phyloP scores from a whole-genome alignment of 2,797 vertebrate genomes.

The Paedocypris micromegethes region DNA sequence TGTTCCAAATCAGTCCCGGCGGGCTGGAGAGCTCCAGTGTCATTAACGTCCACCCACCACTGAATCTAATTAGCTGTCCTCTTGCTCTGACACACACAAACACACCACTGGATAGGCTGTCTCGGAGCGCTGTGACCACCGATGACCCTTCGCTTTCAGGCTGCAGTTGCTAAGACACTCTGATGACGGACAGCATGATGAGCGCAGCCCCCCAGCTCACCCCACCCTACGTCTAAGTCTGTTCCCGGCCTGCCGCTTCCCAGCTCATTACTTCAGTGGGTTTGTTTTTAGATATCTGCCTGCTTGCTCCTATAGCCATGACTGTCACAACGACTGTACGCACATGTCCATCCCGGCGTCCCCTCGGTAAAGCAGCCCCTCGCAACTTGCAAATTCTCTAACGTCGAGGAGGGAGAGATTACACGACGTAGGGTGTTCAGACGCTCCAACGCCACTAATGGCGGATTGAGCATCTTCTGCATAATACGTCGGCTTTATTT shows the following conservation, averaged over 20 bases:
- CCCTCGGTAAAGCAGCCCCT: slow-evolving; percentile 9
- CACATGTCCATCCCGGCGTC: slow-evolving; percentile 25
- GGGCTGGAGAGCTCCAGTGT: slow-evolving; percentile 40
- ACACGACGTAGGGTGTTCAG: slow-evolving; percentile 43
- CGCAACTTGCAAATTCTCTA: slow-evolving; percentile 45
- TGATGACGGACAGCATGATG: slow-evolving; percentile 55
- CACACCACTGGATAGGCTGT: slow-evolving; percentile 7
- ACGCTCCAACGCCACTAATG: slow-evolving; percentile 61
- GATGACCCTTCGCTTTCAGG: slow-evolving; percentile 43
- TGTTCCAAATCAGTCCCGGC: slow-evolving; percentile 59
- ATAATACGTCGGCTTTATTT: slow-evolving; percentile 49
- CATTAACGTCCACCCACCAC: slow-evolving; percentile 49
- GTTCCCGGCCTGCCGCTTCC: slow-evolving; percentile 44
- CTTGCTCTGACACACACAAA: slow-evolving; percentile 31
- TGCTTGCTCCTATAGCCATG: slow-evolving; percentile 58
- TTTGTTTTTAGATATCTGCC: slow-evolving; percentile 64
- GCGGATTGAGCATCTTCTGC: slow-evolving; percentile 47
- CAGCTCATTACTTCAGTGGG: slow-evolving; percentile 68
- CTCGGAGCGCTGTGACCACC: background rate
- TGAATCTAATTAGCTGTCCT: slow-evolving; percentile 45
- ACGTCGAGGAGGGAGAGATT: slow-evolving; percentile 4
- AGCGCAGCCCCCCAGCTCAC: slow-evolving; percentile 38
- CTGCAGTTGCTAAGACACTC: slow-evolving; percentile 54
- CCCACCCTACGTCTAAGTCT: background rate
- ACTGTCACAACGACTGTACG: slow-evolving; percentile 56